These are phyloP conservation scores for Festucalex cinctus DNA, from an alignment of 2,113 vertebrate genomes.

Conservation along the genomic window DNA sequence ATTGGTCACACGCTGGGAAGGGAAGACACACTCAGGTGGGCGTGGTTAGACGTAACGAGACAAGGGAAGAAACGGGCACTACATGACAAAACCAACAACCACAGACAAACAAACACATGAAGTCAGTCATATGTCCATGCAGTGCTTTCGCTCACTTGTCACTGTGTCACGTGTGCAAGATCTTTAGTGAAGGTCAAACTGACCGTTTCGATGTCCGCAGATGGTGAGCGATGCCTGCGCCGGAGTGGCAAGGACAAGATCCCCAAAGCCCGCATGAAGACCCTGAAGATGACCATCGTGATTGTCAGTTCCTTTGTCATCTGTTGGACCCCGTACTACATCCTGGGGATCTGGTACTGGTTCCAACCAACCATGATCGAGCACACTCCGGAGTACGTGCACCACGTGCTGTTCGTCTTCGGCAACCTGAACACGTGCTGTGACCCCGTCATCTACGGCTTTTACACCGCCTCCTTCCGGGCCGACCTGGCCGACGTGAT, in stretches of 20 bases:
- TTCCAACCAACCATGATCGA: constrained; percentile 81
- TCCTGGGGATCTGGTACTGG: constrained; percentile 87
- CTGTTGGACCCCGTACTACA: constrained; percentile 86
- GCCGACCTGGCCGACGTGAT: constrained; percentile 65
- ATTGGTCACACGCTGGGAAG: too few species aligned
- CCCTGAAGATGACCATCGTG: constrained; percentile 82
- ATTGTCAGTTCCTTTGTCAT: constrained; percentile 82
- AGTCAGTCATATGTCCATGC: too few species aligned
- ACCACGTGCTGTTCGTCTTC: constrained; percentile 82
- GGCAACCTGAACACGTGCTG: constrained; percentile 83
- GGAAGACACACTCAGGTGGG: too few species aligned
- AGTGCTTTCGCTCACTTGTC: too few species aligned
- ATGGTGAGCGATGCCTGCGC: constrained; percentile 53
- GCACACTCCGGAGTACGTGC: constrained; percentile 77
- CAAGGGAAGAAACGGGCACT: too few species aligned
- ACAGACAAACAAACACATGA: too few species aligned
- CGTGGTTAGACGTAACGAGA: too few species aligned
- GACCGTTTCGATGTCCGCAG: constrained; percentile 32
- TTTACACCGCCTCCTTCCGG: constrained; percentile 81
- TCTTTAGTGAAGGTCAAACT: neutral
- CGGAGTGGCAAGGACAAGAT: constrained; percentile 73
- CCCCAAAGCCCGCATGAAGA: constrained; percentile 83
- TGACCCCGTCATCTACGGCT: constrained; percentile 79
- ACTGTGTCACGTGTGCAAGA: too few species aligned
- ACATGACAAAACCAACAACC: too few species aligned